Evolutionary conservation across 2,797 vertebrate genomes (phyloP), one percentile per base, ranked within the genome.

Genomic region (Melanotaenia trifasciata): DNA sequence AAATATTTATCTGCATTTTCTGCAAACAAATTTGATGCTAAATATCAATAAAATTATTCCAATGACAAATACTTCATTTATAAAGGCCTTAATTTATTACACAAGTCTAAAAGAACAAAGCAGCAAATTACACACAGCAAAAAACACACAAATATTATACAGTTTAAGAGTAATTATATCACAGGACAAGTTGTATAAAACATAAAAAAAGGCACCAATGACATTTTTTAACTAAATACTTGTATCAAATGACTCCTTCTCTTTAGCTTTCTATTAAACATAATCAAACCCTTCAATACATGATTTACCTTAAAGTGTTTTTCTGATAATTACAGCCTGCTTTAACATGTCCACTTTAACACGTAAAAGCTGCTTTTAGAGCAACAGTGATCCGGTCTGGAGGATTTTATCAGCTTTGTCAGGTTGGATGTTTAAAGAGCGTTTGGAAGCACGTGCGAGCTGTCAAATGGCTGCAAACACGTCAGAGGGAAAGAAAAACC

Each of bases 11-110:
- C 32, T 33, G 32, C 32, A 33, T 33, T 33, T 33, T 30, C 28
- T 30, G 28, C 28, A 30, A 30, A 30, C 28, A 30, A 35, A 33
- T 20, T 10, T 0, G 11, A 32, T 9, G 5, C 9, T 16, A 6
- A 58, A 32, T 20, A 22, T 10, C 18, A 47, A 10, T 43, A 0
- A 67, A 62, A 78, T 68, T 0, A 81, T 3, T 36, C 40, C 47
- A 80, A 67, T n/a, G 14, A 64, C 74, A 79, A 64, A 13, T 12
- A 14, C n/a, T 74, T n/a, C 45, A 84, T 76, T 89, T 81, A 81
- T 79, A 90, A 90, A 85, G 89, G 57, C 36, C 67, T 91, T 78
- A 71, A 86, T 89, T 90, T 87, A 91, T 91, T 86, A 84, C 68
- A 90, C 65, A 83, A 72, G 47, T 84, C 87, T 90, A 90, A 63